Evolutionary conservation across 2,797 vertebrate species (phyloP).

Genomic region (Natrix natrix): DNA sequence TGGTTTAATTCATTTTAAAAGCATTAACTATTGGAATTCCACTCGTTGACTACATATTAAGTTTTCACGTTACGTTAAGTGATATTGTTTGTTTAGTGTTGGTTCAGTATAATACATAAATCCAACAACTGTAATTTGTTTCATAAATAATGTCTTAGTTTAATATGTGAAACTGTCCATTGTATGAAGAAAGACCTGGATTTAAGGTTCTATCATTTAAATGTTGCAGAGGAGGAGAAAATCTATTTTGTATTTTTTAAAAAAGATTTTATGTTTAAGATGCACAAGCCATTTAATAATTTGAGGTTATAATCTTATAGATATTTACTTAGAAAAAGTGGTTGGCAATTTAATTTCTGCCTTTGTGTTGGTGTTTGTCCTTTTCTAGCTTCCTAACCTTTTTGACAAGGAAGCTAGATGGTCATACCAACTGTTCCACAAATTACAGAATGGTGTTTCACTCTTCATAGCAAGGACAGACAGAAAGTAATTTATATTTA

Average conservation of each 20-base stretch:
- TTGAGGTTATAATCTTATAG: not conserved
- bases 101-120: not conserved
- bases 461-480: not conserved
- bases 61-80: not conserved
- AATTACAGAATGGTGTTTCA: not conserved
- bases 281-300: not conserved
- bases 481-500: not conserved
- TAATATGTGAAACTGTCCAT: not conserved
- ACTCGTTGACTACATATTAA: not conserved
- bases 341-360: not conserved
- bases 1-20: not conserved
- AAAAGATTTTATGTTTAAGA: not conserved
- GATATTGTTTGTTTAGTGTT: not conserved
- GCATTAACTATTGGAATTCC: not conserved
- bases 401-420: not conserved
- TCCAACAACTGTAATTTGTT: not conserved
- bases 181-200: not conserved
- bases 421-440: not conserved
- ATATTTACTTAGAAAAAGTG: not conserved
- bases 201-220: not conserved
- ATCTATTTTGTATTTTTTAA: not conserved
- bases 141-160: not conserved
- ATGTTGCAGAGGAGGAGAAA: not conserved
- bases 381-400: not conserved
- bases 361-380: not conserved